These are phyloP conservation scores for Leptopilina clavipes DNA, from an alignment of 1,140 invertebrate species.

Conservation along the genomic window DNA sequence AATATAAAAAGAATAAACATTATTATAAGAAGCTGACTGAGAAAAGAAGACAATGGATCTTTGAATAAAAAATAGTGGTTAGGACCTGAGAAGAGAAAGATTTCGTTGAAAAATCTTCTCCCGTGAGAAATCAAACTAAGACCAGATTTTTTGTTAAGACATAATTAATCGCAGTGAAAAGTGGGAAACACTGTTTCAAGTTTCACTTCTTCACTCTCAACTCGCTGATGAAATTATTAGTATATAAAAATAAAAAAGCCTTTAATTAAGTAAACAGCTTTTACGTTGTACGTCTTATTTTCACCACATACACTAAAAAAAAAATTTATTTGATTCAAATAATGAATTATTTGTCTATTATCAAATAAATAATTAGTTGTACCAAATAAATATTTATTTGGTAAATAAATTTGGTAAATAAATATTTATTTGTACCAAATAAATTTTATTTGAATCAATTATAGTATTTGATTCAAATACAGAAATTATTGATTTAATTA, in stretches of 20 bases:
- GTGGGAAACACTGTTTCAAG: background rate
- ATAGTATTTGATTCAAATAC: no score
- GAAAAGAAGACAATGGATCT: slow-evolving; percentile 10
- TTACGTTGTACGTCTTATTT: no score
- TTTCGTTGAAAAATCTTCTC: slow-evolving; percentile 13
- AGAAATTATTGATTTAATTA: no score
- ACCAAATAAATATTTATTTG: no score
- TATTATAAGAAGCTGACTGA: background rate
- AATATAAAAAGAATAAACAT: background rate
- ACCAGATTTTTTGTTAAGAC: background rate
- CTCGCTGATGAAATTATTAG: background rate
- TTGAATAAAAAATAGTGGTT: slow-evolving; percentile 15
- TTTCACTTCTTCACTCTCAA: background rate
- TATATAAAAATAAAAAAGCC: background rate
- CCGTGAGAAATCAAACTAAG: slow-evolving; percentile 3
- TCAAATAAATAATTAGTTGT: no score
- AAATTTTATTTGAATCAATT: no score
- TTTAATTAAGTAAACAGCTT: background rate
- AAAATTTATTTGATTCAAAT: no score
- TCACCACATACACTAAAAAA: no score
- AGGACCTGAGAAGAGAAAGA: background rate
- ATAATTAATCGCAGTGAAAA: background rate
- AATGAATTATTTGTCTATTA: no score
- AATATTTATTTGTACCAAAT: no score
- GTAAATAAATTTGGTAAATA: no score